Percentiles rank a stretch among this genome's conserved stretches.
These are phyloP conservation scores for Rhopalosiphum maidis DNA, from an alignment of 1,140 invertebrate species.

Conservation along the genomic window DNA sequence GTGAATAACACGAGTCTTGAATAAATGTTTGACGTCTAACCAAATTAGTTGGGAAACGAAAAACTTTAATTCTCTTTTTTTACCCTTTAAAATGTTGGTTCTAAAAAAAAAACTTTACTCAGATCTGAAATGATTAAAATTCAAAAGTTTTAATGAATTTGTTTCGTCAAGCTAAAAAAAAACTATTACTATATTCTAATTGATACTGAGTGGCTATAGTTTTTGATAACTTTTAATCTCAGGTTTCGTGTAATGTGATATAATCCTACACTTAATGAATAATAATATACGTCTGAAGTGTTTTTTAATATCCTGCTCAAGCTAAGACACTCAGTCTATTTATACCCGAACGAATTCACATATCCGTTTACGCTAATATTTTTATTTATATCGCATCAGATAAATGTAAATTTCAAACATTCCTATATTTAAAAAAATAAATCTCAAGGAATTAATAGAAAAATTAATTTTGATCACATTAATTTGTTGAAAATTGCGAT, in stretches of 20 bases:
- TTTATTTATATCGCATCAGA: too few relatives aligned
- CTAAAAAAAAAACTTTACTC: background rate
- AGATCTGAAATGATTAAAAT: slow-evolving; percentile 41
- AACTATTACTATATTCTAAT: background rate
- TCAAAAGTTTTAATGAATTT: slow-evolving; percentile 43
- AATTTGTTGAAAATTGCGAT: too few relatives aligned
- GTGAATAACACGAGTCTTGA: background rate
- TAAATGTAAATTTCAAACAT: too few relatives aligned
- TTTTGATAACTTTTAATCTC: slow-evolving; percentile 28
- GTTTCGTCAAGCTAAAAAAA: slow-evolving; percentile 8
- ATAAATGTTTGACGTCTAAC: background rate
- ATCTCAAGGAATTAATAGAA: too few relatives aligned
- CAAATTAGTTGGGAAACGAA: background rate
- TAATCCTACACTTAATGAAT: background rate
- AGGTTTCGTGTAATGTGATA: background rate
- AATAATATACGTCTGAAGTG: background rate
- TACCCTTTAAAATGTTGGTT: background rate
- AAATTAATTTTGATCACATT: too few relatives aligned
- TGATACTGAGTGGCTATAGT: slow-evolving; percentile 3
- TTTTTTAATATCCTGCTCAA: background rate
- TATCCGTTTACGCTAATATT: background rate
- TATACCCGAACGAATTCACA: background rate
- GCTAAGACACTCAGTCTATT: too few relatives aligned
- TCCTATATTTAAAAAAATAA: background rate
- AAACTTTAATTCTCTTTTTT: background rate